Base-by-base conservation (phyloP, 2,113 vertebrate genomes). In the Indri indri region DNA sequence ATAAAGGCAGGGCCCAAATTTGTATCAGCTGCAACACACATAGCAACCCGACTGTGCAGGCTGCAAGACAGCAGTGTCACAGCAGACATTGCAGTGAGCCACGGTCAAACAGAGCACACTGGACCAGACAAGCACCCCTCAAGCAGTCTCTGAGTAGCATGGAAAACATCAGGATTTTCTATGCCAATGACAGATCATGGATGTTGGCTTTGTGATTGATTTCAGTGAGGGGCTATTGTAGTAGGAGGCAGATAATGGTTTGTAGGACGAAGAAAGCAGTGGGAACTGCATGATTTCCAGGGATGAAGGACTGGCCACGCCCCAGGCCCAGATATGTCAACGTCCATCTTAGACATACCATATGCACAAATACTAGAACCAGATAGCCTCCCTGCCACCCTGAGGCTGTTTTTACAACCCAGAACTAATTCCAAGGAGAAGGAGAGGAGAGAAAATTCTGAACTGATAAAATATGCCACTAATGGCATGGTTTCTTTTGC, bases 61-160 rank as follows among this genome's bases (percentile, higher is more conserved):
- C 27, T 50, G 32, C 25, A 59, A 88, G 54, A n/a, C 2, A 34
- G 22, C 4, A 14, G 2, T 12, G 17, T 37, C 59, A 45, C 18
- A 4, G 5, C 0, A 47, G 68, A n/a, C 20, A 9, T 16, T 7
- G 2, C 3, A 20, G 17, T 9, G 3, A 88, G 25, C 9, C 0
- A 0, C 8, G 11, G 30, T 45, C 65, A 50, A 66, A 14, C n/a
- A 82, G 13, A 82, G 13, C 23, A 45, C 23, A 17, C 30, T 4
- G 0, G 25, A n/a, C 4, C 17, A 27, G 45, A 61, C 11, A 18
- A 54, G 66, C 0, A 6, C 3, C 25, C 47, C 17, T 34, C 45
- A n/a, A 40, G 27, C n/a, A 81, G 6, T 34, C 32, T 90, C 42
- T 9, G 10, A 54, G 18, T 6, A 71, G 10, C 17, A 3, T 16